Conservation (phyloP, 2,113 vertebrate genomes). For the Caretta caretta region DNA sequence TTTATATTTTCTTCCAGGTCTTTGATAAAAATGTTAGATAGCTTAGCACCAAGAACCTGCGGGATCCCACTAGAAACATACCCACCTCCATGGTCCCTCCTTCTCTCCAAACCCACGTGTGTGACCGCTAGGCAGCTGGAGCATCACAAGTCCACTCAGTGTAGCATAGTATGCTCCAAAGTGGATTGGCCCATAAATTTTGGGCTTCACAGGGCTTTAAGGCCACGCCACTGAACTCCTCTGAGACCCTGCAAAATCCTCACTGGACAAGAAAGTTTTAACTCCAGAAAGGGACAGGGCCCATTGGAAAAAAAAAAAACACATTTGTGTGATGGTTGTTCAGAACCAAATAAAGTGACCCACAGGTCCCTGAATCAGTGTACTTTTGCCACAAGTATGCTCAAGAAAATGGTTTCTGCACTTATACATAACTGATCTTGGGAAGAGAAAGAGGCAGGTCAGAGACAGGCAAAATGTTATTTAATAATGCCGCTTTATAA, state of each 20-base stretch:
- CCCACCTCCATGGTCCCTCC: neutral
- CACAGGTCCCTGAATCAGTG: neutral
- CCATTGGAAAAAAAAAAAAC: neutral
- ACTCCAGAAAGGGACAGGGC: neutral
- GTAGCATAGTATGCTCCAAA: neutral
- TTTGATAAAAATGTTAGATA: neutral
- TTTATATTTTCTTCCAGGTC: neutral
- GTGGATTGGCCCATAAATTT: neutral
- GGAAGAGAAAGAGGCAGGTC: neutral
- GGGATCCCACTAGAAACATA: neutral
- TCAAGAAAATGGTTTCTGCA: constrained; percentile 3
- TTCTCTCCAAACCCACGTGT: neutral
- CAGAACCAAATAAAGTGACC: neutral
- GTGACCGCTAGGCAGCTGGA: neutral
- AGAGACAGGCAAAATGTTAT: constrained; percentile 16
- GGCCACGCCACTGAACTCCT: neutral
- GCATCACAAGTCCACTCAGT: neutral
- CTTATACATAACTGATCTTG: neutral
- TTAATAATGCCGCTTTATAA: constrained; percentile 21
- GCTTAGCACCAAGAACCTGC: neutral
- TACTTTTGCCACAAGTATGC: constrained; percentile 20
- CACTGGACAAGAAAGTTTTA: neutral
- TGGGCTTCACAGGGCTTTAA: neutral
- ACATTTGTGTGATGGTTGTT: neutral
- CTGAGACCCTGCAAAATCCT: neutral